phyloP scores from a whole-genome alignment of 2,797 vertebrate genomes.

The Sibirionetta formosa region DNA sequence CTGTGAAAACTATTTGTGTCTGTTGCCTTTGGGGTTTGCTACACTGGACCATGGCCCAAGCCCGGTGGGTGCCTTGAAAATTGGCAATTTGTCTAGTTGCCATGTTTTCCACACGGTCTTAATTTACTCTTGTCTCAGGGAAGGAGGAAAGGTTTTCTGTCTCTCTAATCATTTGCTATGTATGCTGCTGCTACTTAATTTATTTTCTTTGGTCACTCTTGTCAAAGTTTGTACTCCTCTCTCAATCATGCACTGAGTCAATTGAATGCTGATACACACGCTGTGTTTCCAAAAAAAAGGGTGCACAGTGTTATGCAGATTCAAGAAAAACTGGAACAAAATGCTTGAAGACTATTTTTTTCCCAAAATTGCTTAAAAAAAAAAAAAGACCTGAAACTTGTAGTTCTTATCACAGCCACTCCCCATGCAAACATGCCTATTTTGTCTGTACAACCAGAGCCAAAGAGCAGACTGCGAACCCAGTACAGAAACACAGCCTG shows the following conservation, averaged over 20 bases:
- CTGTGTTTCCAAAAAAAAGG: background rate
- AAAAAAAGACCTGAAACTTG: background rate
- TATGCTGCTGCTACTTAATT: background rate
- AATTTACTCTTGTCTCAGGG: background rate
- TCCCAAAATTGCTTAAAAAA: background rate
- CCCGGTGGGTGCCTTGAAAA: background rate
- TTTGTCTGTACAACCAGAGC: background rate
- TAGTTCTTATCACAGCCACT: background rate
- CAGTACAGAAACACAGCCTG: background rate
- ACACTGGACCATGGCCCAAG: background rate
- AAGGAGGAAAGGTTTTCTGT: background rate
- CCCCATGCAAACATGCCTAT: background rate
- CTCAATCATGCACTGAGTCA: background rate
- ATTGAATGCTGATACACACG: background rate
- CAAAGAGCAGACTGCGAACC: background rate
- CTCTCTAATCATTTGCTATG: background rate
- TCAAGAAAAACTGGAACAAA: background rate
- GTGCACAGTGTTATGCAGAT: accelerated
- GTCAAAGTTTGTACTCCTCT: background rate
- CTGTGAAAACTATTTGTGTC: background rate
- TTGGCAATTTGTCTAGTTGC: conserved; percentile 24
- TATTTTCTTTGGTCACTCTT: conserved; percentile 16
- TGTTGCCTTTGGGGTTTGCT: background rate
- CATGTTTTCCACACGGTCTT: background rate
- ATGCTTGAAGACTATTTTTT: background rate